Evolutionary conservation across 2,888 invertebrate genomes (phyloP).

Genomic region (Nematopogon swammerdamellus): DNA sequence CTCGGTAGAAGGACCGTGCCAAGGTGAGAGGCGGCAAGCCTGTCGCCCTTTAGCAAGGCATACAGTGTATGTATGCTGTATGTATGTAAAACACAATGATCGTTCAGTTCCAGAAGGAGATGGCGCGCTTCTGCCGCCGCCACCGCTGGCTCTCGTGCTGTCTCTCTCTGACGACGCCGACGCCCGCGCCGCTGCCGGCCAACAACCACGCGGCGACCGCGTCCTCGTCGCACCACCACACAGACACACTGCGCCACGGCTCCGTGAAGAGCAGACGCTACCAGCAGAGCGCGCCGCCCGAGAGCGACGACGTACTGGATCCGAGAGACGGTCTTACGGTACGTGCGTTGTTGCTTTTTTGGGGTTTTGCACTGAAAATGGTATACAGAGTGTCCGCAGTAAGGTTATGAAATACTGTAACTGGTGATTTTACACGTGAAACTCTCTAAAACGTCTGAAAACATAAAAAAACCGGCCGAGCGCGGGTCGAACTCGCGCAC

Average conservation of each 20-base stretch:
- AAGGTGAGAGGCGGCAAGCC: no score
- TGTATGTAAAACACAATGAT: no score
- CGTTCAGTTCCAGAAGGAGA: conserved; percentile 44
- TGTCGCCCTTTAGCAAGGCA: no score
- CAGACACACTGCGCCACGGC: conserved; percentile 30
- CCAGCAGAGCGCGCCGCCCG: conserved; percentile 30
- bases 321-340: conserved; percentile 41
- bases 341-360: conserved; percentile 3
- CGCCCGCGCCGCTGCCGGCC: conserved; percentile 15
- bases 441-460: no score
- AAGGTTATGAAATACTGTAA: no score
- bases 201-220: conserved; percentile 19
- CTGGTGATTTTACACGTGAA: no score
- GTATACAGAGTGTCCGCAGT: no score
- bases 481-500: no score
- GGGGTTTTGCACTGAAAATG: no score
- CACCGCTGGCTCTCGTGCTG: conserved; percentile 49
- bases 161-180: conserved; percentile 27
- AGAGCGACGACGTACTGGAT: conserved; percentile 34
- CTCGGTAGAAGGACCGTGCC: no score
- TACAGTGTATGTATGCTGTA: no score
- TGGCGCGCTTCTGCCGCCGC: conserved; percentile 35
- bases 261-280: conserved; percentile 38
- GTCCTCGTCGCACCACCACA: conserved; percentile 28
- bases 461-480: no score